phyloP scores from a whole-genome alignment of 2,888 invertebrate genomes.

The Leptopilina drosophilae region DNA sequence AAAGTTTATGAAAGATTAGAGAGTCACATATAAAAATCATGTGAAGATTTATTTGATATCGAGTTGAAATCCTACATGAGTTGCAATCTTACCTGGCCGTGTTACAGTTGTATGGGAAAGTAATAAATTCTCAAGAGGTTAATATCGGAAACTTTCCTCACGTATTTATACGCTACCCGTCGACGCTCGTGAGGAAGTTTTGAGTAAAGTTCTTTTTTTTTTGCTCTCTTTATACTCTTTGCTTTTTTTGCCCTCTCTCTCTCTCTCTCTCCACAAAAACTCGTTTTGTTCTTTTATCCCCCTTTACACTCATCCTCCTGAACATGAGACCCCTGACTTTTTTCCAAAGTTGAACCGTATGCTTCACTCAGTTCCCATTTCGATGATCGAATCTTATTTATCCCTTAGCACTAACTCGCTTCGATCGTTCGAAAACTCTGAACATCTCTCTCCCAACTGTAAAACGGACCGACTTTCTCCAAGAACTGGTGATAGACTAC shows the following conservation, averaged over 20 bases:
- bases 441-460: conserved; percentile 6
- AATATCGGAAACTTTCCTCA: conserved; percentile 50
- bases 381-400: conserved; percentile 36
- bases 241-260: neutral
- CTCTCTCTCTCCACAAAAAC: neutral
- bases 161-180: conserved; percentile 42
- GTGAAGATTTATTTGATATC: conserved; percentile 21
- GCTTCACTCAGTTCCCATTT: conserved; percentile 36
- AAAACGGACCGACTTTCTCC: conserved; percentile 6
- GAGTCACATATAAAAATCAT: conserved; percentile 21
- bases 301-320: neutral
- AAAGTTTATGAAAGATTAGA: conserved; percentile 20
- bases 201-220: conserved; percentile 34
- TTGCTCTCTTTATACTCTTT: no score
- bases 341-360: conserved; percentile 28
- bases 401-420: conserved; percentile 24
- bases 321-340: conserved; percentile 23
- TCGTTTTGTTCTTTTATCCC: conserved; percentile 34
- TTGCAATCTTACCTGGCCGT: conserved; percentile 20
- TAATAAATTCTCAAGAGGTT: conserved; percentile 60
- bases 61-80: neutral
- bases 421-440: conserved; percentile 3
- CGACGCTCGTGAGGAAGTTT: conserved; percentile 28
- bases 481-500: conserved; percentile 19
- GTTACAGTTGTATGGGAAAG: conserved; percentile 46